phyloP scores from a whole-genome alignment of 2,888 invertebrate genomes.

The Cheilosia variabilis region DNA sequence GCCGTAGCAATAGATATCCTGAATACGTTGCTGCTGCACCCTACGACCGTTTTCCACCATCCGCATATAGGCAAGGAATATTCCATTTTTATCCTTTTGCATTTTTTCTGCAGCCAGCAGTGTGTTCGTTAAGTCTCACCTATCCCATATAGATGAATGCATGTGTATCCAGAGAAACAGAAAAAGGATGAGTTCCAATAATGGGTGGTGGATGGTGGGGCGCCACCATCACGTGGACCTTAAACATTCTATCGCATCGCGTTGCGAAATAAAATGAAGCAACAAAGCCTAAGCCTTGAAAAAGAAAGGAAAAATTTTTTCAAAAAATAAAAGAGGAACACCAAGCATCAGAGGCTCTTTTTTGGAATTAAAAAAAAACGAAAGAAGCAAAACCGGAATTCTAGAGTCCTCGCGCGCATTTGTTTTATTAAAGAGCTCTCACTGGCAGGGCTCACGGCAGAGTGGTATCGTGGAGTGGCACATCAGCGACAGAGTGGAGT shows the following conservation, averaged over 20 bases:
- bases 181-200: slow-evolving; percentile 72
- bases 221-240: slow-evolving; percentile 64
- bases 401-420: slow-evolving; percentile 66
- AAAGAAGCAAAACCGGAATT: slow-evolving; percentile 67
- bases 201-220: slow-evolving; percentile 57
- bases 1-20: slow-evolving; percentile 74
- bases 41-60: slow-evolving; percentile 48
- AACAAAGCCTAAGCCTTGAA: slow-evolving; percentile 70
- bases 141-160: slow-evolving; percentile 67
- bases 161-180: slow-evolving; percentile 73
- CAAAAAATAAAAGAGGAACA: slow-evolving; percentile 5
- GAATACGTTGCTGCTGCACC: slow-evolving; percentile 59
- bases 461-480: slow-evolving; percentile 18
- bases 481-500: slow-evolving; percentile 27
- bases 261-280: slow-evolving; percentile 73
- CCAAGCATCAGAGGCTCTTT: slow-evolving; percentile 43
- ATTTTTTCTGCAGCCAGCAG: slow-evolving; percentile 73
- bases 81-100: slow-evolving; percentile 69
- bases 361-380: slow-evolving; percentile 28
- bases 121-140: slow-evolving; percentile 75
- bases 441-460: slow-evolving; percentile 20
- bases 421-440: slow-evolving; percentile 74
- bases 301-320: slow-evolving; percentile 49
- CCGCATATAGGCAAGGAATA: slow-evolving; percentile 55
- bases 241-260: slow-evolving; percentile 71